phyloP scores from a whole-genome alignment of 2,113 vertebrate species.

The Podiceps cristatus region DNA sequence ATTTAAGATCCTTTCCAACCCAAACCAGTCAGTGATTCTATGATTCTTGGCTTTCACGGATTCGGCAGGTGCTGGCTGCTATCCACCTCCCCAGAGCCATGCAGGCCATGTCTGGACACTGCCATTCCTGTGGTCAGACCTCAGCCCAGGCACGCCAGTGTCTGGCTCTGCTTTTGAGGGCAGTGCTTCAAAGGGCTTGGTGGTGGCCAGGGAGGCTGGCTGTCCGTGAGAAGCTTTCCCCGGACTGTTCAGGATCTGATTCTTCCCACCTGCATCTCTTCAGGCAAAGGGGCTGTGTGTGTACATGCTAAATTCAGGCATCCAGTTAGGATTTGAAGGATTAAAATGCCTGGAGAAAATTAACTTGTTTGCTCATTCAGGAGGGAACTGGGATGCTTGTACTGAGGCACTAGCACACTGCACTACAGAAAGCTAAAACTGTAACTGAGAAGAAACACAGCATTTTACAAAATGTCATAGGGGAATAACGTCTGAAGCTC shows the following conservation, averaged over 20 bases:
- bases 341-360: background rate
- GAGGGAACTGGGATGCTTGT: background rate
- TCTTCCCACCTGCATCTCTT: background rate
- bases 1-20: too few relatives aligned
- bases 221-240: background rate
- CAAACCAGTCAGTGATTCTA: too few relatives aligned
- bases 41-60: accelerated
- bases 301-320: background rate
- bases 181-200: accelerated
- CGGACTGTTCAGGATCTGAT: background rate
- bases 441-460: background rate
- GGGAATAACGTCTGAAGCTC: background rate
- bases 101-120: background rate
- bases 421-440: background rate
- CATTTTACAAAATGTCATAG: background rate
- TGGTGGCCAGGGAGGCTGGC: background rate
- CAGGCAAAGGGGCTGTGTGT: accelerated
- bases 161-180: background rate
- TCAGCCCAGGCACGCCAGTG: accelerated
- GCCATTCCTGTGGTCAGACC: background rate
- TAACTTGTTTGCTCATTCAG: background rate
- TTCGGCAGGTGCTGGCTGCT: background rate
- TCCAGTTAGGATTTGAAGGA: background rate
- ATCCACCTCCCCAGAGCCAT: background rate
- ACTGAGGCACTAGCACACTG: background rate